Evolutionary conservation across 2,113 vertebrate genomes (phyloP).

Genomic region (Oncorhynchus tshawytscha): DNA sequence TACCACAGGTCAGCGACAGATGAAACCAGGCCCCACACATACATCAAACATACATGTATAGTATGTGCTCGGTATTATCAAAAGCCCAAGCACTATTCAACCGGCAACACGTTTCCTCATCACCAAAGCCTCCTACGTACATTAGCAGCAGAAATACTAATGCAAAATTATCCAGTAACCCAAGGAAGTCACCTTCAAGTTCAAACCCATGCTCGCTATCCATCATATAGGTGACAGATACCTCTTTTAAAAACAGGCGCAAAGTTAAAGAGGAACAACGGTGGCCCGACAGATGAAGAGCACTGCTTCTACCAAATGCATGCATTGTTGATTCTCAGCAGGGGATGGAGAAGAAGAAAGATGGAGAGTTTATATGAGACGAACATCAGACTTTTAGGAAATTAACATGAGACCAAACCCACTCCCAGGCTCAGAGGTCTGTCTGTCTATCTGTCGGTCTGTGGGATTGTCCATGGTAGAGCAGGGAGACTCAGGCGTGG

Average conservation of each 20-base stretch:
- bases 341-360: constrained; percentile 17
- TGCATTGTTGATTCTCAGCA: constrained; percentile 53
- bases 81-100: constrained; percentile 20
- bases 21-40: constrained; percentile 40
- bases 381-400: constrained; percentile 5
- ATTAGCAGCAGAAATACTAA: neutral
- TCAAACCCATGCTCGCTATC: constrained; percentile 19
- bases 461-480: constrained; percentile 26
- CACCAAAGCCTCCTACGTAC: constrained; percentile 14
- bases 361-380: constrained; percentile 40
- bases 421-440: constrained; percentile 32
- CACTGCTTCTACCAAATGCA: constrained; percentile 29
- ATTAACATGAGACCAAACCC: constrained; percentile 9
- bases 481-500: constrained; percentile 19
- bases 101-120: neutral
- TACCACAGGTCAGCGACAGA: neutral
- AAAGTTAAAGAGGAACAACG: neutral
- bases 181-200: neutral
- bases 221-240: constrained; percentile 2
- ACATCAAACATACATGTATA: constrained; percentile 26
- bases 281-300: constrained; percentile 11
- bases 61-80: constrained; percentile 37
- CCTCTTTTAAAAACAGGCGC: neutral
- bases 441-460: constrained; percentile 30
- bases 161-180: too few species aligned